Evolutionary conservation across 30 jellyfish, hydroid and myxozoan genomes (phyloP), one percentile per base, ranked within the genome.

Genomic region (Phacellophora camtschatica): DNA sequence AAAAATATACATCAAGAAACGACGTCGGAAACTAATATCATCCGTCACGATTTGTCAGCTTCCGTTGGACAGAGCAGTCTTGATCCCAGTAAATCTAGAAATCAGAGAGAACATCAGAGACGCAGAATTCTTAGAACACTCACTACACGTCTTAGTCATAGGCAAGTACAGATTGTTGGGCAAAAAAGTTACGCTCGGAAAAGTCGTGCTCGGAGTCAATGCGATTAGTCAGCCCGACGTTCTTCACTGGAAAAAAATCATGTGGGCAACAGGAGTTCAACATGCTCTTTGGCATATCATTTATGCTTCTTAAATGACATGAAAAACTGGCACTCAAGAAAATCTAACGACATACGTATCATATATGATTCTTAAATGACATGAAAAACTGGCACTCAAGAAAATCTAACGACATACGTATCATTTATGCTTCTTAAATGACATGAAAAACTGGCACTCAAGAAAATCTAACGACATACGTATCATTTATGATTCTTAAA

Each of bases 141-240:
- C 91, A 16, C 31, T 80, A 13, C 91, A 80, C 45, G 70, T 80
- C 67, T 57, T 71, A 0, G 83, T 80, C 12, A 28, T 68, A 9
- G 91, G 91, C 31, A 80, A 80, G 45, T 77, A 64, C 25, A 54
- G 61, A 27, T 2, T 80, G 16, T 34, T 80, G 64, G 91, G 91
- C 5, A 80, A 49, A 27, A 48, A 24, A 19, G 30, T 13, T 10
- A 65, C 49, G 29, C 48, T 80, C 0, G 91, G 91, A 18, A 80
- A 66, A 53, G 69, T 13, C 9, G 54, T 80, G 0, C 71, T 80
- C 24, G 91, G 91, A 13, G 64, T 64, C 1, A 39, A 53, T 22
- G 84, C 84, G 13, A 4, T 66, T 23, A 33, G 23, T 13, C 64
- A 33, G 27, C 36, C 91, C 18, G 84, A 56, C 28, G 66, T 24